phyloP scores from a whole-genome alignment of 2,888 invertebrate genomes.

The Nomada fucata region DNA sequence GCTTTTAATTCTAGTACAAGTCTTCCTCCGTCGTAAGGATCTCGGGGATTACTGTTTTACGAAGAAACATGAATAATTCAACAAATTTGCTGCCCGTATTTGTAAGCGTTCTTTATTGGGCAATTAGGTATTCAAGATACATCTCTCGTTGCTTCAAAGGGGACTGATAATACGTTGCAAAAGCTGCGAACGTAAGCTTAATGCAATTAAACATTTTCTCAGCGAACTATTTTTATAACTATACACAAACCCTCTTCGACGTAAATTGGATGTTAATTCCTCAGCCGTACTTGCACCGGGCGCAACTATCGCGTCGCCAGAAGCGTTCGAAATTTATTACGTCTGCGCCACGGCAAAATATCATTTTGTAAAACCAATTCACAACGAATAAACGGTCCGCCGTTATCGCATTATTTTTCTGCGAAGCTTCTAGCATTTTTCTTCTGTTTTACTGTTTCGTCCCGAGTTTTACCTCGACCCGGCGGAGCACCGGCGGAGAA shows the following conservation, averaged over 20 bases:
- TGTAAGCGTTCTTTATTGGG: neutral
- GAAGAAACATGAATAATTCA: constrained; percentile 31
- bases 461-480: neutral
- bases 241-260: too few relatives aligned
- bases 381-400: constrained; percentile 5
- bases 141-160: neutral
- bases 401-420: constrained; percentile 5
- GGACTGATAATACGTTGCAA: neutral
- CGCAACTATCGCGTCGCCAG: too few relatives aligned
- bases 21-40: constrained; percentile 8
- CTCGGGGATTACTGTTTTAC: neutral
- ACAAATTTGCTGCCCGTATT: neutral
- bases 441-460: neutral
- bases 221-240: too few relatives aligned
- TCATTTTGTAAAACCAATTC: constrained; percentile 1
- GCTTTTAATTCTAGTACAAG: constrained; percentile 18
- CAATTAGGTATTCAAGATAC: neutral
- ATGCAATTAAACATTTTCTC: too few relatives aligned
- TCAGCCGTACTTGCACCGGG: too few relatives aligned
- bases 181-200: neutral
- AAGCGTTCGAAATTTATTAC: too few relatives aligned
- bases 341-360: neutral
- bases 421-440: neutral
- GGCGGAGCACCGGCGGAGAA: neutral
- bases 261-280: too few relatives aligned